Percentiles rank a stretch among this genome's conserved stretches.
These are phyloP conservation scores for Neosilurus hyrtlii DNA, from an alignment of 2,797 vertebrate species.

Conservation along the genomic window DNA sequence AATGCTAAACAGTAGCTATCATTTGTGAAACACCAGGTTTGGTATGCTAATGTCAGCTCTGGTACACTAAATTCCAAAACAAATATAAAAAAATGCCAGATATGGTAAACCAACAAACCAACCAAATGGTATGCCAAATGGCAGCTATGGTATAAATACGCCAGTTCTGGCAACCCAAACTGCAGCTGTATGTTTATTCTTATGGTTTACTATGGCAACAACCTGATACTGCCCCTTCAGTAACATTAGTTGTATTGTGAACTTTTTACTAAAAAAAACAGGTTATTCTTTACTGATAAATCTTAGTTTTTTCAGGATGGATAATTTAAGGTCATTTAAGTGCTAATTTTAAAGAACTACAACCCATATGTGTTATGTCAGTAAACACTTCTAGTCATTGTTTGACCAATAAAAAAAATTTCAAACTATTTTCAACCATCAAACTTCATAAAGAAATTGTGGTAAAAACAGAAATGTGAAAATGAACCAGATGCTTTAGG, in stretches of 20 bases:
- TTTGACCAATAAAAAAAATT: neutral
- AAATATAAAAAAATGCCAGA: neutral
- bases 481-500: slow-evolving; percentile 20
- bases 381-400: neutral
- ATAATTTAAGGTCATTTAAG: neutral
- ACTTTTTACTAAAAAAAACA: neutral
- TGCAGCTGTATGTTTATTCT: no score
- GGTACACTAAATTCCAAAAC: neutral
- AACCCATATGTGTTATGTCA: neutral
- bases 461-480: slow-evolving; percentile 9
- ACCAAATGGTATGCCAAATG: neutral
- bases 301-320: neutral
- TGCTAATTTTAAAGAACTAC: neutral
- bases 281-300: neutral
- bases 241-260: neutral
- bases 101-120: neutral
- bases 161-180: no score
- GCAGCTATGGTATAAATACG: neutral
- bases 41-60: neutral
- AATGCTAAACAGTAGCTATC: neutral
- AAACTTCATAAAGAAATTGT: neutral
- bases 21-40: neutral
- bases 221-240: neutral
- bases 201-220: neutral
- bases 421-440: neutral